phyloP scores from a whole-genome alignment of 2,797 vertebrate genomes.

The Paguma larvata region DNA sequence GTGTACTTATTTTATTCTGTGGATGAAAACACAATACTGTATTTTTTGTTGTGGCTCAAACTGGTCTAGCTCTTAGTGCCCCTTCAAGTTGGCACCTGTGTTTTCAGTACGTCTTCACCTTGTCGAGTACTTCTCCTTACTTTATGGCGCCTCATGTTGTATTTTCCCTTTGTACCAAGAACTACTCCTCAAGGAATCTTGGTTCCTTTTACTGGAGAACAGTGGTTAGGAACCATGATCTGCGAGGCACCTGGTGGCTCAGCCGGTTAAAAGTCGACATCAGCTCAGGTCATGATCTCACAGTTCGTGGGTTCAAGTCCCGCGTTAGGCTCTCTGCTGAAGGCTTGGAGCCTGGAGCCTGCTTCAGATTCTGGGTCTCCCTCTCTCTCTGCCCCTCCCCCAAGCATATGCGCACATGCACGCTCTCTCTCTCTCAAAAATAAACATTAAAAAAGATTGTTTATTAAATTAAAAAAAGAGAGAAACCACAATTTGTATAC shows the following conservation, averaged over 20 bases:
- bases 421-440: no score
- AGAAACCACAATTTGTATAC: background rate
- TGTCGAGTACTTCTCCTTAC: background rate
- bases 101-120: background rate
- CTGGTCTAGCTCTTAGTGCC: background rate
- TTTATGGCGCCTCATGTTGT: background rate
- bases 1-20: background rate
- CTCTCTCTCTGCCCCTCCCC: no score
- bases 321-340: no score
- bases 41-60: background rate
- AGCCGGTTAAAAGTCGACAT: no score
- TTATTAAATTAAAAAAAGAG: no score
- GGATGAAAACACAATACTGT: background rate
- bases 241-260: background rate
- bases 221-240: background rate
- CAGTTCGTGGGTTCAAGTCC: no score
- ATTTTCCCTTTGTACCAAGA: background rate
- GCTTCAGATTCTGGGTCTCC: no score
- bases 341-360: no score
- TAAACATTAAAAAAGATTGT: no score
- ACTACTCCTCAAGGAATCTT: background rate
- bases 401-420: no score
- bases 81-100: background rate
- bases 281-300: no score
- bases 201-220: background rate